A percentile compares a stretch with the other conserved stretches of the same genome.
Evolutionary conservation across 2,113 vertebrate genomes (phyloP).

Genomic region (Chinchilla lanigera): DNA sequence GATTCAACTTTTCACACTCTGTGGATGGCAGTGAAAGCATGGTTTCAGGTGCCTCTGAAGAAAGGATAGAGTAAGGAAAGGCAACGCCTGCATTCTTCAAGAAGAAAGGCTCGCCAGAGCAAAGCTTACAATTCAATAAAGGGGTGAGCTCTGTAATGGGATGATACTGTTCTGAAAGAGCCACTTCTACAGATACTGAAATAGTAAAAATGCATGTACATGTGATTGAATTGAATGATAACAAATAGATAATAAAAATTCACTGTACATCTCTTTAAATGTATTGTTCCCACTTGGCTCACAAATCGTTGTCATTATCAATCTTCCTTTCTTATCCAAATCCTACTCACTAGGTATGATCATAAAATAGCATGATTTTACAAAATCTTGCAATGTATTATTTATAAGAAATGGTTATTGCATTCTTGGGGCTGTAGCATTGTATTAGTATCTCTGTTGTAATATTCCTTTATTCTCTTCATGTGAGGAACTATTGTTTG

Average conservation of each 20-base stretch:
- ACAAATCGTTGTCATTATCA: not conserved
- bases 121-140: not conserved
- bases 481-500: not conserved
- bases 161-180: not conserved
- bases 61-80: not conserved
- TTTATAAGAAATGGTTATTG: not conserved
- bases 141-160: not conserved
- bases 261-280: constrained; percentile 15
- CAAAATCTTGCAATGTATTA: not conserved
- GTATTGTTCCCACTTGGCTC: not conserved
- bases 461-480: not conserved
- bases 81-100: not conserved
- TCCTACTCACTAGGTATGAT: not conserved
- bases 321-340: not conserved
- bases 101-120: not conserved
- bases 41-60: not conserved
- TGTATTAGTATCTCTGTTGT: not conserved
- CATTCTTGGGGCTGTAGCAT: not conserved
- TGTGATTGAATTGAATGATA: not conserved
- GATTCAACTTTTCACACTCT: not conserved
- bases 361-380: not conserved
- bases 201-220: not conserved
- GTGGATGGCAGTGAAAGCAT: not conserved
- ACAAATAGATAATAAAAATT: not conserved
- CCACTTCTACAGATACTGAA: not conserved